Evolutionary conservation across 2,888 invertebrate species (phyloP), one percentile per base, ranked within the genome.

Genomic region (Nebria salina): DNA sequence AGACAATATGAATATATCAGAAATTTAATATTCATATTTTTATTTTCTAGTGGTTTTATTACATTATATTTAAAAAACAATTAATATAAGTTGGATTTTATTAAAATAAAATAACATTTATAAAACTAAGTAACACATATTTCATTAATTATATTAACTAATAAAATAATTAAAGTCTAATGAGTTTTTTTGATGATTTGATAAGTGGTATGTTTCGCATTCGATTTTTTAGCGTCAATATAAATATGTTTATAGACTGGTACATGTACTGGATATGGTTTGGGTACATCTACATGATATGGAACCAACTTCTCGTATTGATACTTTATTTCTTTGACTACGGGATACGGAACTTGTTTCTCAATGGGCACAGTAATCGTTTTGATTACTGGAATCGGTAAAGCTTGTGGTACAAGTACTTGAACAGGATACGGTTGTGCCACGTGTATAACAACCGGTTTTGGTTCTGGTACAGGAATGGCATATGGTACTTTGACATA

Each of bases 321-420:
- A 26, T 93, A 92, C 54, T 92, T 92, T 0, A 94, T 92, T 4
- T 89, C 89, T 85, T 91, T 93, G 83, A 93, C 93, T 0, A 94
- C 93, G 0, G 93, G 92, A 85, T 93, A 93, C 0, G 94, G 94
- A 2, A 94, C 93, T 34, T 94, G 93, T 86, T 93, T 94, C 84
- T 94, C 94, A 0, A 94, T 92, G 0, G 94, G 93, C 26, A 94
- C 91, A 0, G 92, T 91, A 0, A 94, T 90, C 83, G 94, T 94
- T 85, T 93, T 94, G 41, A 94, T 89, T 2, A 94, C 91, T 0
- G 94, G 94, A 1, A 94, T 92, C 0, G 94, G 93, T 0, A 94
- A 90, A 0, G 93, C 93, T 83, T 93, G 93, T 0, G 93, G 91
- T 0, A 94, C 93, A 0, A 93, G 93, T 0, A 79, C 74, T 64